Evolutionary conservation across 2,113 vertebrate genomes (phyloP), one percentile per base, ranked within the genome.

Genomic region (Gobio gobio): DNA sequence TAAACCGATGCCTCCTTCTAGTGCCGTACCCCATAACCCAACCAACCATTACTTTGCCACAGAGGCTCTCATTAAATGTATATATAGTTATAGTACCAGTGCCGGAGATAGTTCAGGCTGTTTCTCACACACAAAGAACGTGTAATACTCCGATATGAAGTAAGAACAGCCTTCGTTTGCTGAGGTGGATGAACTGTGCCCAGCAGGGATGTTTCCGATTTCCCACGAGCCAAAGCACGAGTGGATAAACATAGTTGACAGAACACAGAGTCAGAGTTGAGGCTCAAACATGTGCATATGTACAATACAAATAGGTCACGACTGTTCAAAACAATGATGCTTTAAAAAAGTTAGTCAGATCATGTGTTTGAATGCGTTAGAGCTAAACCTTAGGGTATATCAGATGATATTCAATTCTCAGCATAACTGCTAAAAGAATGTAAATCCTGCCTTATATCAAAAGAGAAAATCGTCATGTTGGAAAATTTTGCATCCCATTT

Each of bases 51-150:
- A 95, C 92, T 72, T 36, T 87, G 91, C 94, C 94, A 56, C 94
- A 94, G 88, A 93, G 90, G 93, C 93, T 81, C 91, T 94, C 93
- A 95, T 95, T 95, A 95, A 95, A 94, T 94, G 92, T 95, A 95
- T 94, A 95, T 95, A 94, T 95, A 95, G 93, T 93, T 91, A 92
- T 89, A 90, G 92, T 92, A 90, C 85, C 89, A 91, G 86, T 88
- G 92, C 91, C 59, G 85, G 86, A 93, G 85, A 90, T 89, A 91
- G 83, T 72, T 85, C 49, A 43, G 36, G 58, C 80, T 24, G 64
- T 61, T 90, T 89, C 91, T 93, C 92, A 92, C 92, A 92, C 92
- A 93, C 84, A 83, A 92, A 91, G 91, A 56, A 87, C 66, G 43
- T 86, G 40, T 66, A 80, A 68, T 79, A 72, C 72, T 87, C 68